These are phyloP conservation scores for Bradypodion pumilum DNA, from an alignment of 2,797 vertebrate genomes.

Conservation along the genomic window DNA sequence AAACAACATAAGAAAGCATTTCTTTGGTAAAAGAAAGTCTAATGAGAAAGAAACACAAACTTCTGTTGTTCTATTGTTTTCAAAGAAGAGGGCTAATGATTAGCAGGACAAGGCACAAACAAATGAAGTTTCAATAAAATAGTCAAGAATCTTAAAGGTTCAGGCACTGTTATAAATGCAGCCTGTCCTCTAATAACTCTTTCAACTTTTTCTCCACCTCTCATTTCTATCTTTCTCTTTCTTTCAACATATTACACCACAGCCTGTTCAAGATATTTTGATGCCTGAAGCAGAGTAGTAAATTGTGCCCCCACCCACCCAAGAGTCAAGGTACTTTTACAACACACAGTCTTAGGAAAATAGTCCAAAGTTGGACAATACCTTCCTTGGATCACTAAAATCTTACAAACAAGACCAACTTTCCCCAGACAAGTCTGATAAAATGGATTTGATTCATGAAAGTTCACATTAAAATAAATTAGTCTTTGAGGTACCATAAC, in stretches of 20 bases:
- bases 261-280: background rate
- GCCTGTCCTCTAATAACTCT: constrained; percentile 47
- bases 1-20: constrained; percentile 48
- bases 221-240: background rate
- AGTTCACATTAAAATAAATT: too few relatives aligned
- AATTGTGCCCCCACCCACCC: background rate
- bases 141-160: constrained; percentile 57
- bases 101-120: constrained; percentile 26
- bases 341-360: too few relatives aligned
- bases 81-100: constrained; percentile 32
- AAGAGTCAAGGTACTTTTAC: background rate
- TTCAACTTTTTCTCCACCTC: background rate
- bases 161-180: constrained; percentile 23
- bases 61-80: constrained; percentile 9
- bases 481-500: too few relatives aligned
- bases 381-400: too few relatives aligned
- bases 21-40: constrained; percentile 61
- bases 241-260: background rate
- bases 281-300: background rate
- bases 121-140: constrained; percentile 38
- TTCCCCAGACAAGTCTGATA: too few relatives aligned
- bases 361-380: too few relatives aligned
- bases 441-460: too few relatives aligned
- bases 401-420: too few relatives aligned
- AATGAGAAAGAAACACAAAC: constrained; percentile 47